Evolutionary conservation across 2,797 vertebrate species (phyloP), one percentile per base, ranked within the genome.

Genomic region (Cynopterus sphinx): DNA sequence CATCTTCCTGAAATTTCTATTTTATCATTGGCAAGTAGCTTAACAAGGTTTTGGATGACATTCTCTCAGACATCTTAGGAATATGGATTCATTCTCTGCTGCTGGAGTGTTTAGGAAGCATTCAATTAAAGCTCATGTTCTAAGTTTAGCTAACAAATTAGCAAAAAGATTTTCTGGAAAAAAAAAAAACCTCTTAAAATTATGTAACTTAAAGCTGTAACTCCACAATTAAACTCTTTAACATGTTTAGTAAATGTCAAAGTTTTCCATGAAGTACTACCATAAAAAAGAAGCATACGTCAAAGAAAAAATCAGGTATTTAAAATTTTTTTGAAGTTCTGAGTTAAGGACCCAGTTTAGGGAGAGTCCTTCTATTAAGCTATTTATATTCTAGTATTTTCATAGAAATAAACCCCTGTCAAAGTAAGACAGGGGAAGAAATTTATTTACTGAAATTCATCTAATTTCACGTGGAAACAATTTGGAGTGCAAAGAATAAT

Each of bases 371-470:
- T 91, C 24, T 92, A 67, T 85, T 75, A 87, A 90, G 15, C 21
- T 75, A 95, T 46, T 87, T 87, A 57, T 79, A 71, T 26, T 95
- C 75, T 96, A 61, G 5, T 84, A 90, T 81, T 96, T 92, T 94
- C 21, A 87, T 12, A 90, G 70, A 96, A 92, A 41, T 86, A 94
- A 91, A 17, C 9, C 28, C 31, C 28, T 88, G 36, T 91, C 24
- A 87, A 84, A 70, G 70, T 71, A 95, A 94, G 33, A 22, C 86
- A 90, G 77, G 59, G 53, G 39, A 96, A 95, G 57, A 55, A 59
- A 71, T 74, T 79, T 70, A 79, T 16, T 94, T 87, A 77, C 13
- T 63, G 51, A 55, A 94, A 93, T 96, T 92, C 65, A 90, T n/a
- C 26, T 91, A 51, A 96, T 86, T 96, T 84, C 41, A 95, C 22